A percentile compares a stretch with the other conserved stretches of the same genome.
Conservation (phyloP, 2,113 vertebrate species). For the Thalassoma bifasciatum region DNA sequence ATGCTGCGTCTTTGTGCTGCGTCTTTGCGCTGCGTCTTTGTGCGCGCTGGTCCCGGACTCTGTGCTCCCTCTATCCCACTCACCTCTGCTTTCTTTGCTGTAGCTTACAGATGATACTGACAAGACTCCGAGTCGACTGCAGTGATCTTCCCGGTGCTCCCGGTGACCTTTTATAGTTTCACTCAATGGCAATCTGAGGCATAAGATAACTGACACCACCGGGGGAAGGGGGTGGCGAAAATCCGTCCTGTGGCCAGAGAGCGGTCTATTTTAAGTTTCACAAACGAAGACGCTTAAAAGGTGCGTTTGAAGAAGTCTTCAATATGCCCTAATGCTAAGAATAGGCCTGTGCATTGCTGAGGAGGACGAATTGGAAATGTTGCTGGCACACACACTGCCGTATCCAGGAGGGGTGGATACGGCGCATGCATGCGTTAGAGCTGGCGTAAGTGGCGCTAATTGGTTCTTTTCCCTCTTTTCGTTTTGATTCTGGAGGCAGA, state of each 20-base stretch:
- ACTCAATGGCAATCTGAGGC: slow-evolving; percentile 78
- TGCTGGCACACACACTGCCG: slow-evolving; percentile 49
- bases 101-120: slow-evolving; percentile 77
- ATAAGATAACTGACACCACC: slow-evolving; percentile 82
- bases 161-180: slow-evolving; percentile 83
- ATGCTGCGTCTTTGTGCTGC: slow-evolving; percentile 32
- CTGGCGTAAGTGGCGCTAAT: slow-evolving; percentile 34
- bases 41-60: slow-evolving; percentile 1
- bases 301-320: slow-evolving; percentile 85
- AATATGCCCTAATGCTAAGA: slow-evolving; percentile 79
- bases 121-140: slow-evolving; percentile 80
- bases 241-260: slow-evolving; percentile 64
- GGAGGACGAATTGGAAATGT: slow-evolving; percentile 70
- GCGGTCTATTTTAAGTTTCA: slow-evolving; percentile 84
- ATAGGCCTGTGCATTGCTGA: slow-evolving; percentile 79
- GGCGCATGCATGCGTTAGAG: slow-evolving; percentile 35
- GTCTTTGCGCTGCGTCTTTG: background rate
- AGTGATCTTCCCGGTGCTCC: slow-evolving; percentile 74
- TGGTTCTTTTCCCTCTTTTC: slow-evolving; percentile 31
- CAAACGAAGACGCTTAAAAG: slow-evolving; percentile 88
- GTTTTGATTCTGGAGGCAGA: background rate
- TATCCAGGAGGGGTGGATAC: slow-evolving; percentile 40
- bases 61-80: slow-evolving; percentile 64
- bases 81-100: slow-evolving; percentile 81
- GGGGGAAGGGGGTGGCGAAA: slow-evolving; percentile 52